Evolutionary conservation across 2,797 vertebrate species (phyloP).

Genomic region (Todus mexicanus): DNA sequence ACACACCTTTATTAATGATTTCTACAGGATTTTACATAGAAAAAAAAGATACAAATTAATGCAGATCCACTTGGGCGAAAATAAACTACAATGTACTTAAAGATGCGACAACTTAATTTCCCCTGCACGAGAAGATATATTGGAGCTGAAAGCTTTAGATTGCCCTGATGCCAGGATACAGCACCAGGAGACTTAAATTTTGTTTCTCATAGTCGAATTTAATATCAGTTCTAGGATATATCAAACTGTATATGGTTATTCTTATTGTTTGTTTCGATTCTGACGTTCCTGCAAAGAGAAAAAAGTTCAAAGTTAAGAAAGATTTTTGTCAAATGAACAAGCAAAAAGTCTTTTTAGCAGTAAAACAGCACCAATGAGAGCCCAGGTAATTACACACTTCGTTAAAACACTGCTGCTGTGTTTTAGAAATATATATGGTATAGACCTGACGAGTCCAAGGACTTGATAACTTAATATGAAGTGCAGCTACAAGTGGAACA

Average conservation of each 20-base stretch:
- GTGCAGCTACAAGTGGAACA: background rate
- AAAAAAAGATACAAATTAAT: conserved; percentile 73
- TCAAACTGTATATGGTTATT: conserved; percentile 80
- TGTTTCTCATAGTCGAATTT: conserved; percentile 80
- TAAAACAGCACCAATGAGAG: background rate
- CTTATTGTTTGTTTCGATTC: conserved; percentile 92
- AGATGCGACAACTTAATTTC: conserved; percentile 83
- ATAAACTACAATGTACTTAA: conserved; percentile 75
- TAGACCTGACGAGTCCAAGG: background rate
- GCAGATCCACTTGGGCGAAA: conserved; percentile 76
- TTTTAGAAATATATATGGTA: background rate
- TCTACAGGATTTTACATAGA: conserved; percentile 76
- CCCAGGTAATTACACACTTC: background rate
- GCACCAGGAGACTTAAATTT: conserved; percentile 74
- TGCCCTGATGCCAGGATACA: conserved; percentile 79
- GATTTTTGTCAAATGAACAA: background rate
- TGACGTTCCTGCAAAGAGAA: conserved; percentile 86
- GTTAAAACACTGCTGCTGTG: background rate
- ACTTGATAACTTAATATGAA: background rate
- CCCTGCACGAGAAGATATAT: conserved; percentile 84
- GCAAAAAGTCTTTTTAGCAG: background rate
- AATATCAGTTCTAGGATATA: conserved; percentile 78
- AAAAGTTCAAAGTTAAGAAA: conserved; percentile 8
- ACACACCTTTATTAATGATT: conserved; percentile 76
- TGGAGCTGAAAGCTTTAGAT: conserved; percentile 82